phyloP scores from a whole-genome alignment of 2,797 vertebrate genomes.

The Pseudocheirus occidentalis region DNA sequence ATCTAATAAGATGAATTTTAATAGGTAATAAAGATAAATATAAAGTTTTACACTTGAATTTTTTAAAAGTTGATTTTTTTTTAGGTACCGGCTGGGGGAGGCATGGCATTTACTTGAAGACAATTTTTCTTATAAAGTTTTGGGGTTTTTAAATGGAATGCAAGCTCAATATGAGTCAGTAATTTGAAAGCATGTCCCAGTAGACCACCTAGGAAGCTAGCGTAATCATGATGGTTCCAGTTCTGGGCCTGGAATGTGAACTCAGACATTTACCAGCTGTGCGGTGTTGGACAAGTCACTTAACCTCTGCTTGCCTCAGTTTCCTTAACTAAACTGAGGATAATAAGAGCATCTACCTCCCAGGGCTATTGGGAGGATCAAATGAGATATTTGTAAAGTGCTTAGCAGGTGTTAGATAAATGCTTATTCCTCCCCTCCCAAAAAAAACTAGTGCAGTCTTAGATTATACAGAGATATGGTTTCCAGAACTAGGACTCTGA shows the following conservation, averaged over 20 bases:
- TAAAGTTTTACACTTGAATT: background rate
- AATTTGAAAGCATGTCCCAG: background rate
- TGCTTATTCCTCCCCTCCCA: background rate
- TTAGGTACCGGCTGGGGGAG: background rate
- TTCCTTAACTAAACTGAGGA: background rate
- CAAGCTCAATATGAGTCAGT: background rate
- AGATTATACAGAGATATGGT: background rate
- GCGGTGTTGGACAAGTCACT: background rate
- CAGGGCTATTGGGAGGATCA: background rate
- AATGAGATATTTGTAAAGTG: background rate
- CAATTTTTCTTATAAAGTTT: background rate
- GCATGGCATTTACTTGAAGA: background rate
- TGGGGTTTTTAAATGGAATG: background rate
- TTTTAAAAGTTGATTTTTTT: background rate
- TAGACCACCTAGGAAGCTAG: background rate
- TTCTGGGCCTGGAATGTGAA: background rate
- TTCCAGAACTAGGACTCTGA: background rate
- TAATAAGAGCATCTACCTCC: background rate
- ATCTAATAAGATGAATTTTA: background rate
- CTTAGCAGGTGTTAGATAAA: background rate
- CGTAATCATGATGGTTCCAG: background rate
- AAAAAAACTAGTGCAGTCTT: background rate
- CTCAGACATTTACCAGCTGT: background rate
- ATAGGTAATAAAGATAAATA: background rate
- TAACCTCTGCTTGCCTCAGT: background rate